Base-by-base conservation (phyloP, 2,888 invertebrate species). In the Chorisops tibialis region DNA sequence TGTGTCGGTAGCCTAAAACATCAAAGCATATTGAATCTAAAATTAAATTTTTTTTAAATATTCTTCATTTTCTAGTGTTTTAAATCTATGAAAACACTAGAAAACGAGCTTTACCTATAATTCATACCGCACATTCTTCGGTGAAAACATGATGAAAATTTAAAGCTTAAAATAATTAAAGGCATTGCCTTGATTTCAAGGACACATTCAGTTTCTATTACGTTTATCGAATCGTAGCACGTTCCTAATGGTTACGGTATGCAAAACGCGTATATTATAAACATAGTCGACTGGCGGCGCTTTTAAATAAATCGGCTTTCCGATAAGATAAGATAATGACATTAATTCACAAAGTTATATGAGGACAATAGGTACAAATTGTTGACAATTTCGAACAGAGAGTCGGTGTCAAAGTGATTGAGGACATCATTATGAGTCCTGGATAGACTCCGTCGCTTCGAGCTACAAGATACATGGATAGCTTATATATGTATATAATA, bases 391-490 rank as follows among this genome's bases (percentile, higher is more conserved):
- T 52, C 19, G 19, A 24, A 18, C 50, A 50, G 24, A 50, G 50
- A 50, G 35, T 50, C 18, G 24, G 16, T 35, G 50, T 35, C 51
- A 52, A 52, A 52, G 38, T 52, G 51, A 52, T 52, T 52, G 51
- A 52, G 51, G 37, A 19, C 14, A 38, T 21, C 38, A 52, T 52
- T 52, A 52, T 52, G 41, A 7, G 30, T 30, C 30, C 30, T 30
- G 7, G 30, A 2, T 9, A 30, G 30, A 30, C 7, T 30, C 7
- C 3, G 5, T 30, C 2, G 30, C 30, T 30, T 9, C 30, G 30
- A 30, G 30, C 30, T 7, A 1, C 30, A 30, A 1, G 7, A 30
- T 30, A 30, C 30, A 30, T 30, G 9, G 30, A 1, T 9, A 30
- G n/a, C 30, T 30, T 30, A 30, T 30, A 7, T 30, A n/a, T n/a